Evolutionary conservation across 64 coral and sea anemone species (phyloP), one percentile per base, ranked within the genome.

Genomic region (Montipora cactus): DNA sequence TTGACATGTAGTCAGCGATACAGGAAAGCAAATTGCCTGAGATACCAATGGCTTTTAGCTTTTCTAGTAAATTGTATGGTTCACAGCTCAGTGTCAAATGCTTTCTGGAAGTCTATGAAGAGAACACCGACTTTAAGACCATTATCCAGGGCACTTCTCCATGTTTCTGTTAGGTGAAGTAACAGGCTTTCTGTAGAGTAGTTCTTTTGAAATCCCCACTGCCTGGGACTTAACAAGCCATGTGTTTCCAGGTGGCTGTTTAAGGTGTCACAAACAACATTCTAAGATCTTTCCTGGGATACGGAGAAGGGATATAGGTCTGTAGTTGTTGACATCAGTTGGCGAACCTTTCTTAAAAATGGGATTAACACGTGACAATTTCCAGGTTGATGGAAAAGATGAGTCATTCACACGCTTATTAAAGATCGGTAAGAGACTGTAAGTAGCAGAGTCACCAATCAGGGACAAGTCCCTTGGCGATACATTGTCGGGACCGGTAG

Each of bases 351-450:
- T 88, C 70, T 76, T 89, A 18, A 89, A 77, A 5, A 78, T 77
- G 15, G 49, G 74, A 78, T 89, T 78, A 20, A 78, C 71, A 37
- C 74, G 51, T 47, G 87, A 89, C 10, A 78, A 48, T 55, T 89
- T 89, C 87, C 87, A 89, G 50, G 5, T 89, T 2, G 74, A 59
- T 16, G 87, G 87, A 15, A 57, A 89, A 44, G 52, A 57, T 47
- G 87, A 19, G 3, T 89, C 87, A 19, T 13, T 61, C 14, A 77
- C 25, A 75, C 87, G 79, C 53, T 78, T 89, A 47, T 11, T 88
- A 75, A 88, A 88, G 12, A 88, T 25, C 9, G 86, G 69, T 76
- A 76, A 88, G n/a, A 89, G 16, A 75, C 87, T 89, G 19, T 89
- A 74, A 12, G 62, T 59, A 61, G 11, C 74, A 57, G 87, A 89